Conservation (phyloP, 1,140 invertebrate species). For the Listronotus bonariensis region DNA sequence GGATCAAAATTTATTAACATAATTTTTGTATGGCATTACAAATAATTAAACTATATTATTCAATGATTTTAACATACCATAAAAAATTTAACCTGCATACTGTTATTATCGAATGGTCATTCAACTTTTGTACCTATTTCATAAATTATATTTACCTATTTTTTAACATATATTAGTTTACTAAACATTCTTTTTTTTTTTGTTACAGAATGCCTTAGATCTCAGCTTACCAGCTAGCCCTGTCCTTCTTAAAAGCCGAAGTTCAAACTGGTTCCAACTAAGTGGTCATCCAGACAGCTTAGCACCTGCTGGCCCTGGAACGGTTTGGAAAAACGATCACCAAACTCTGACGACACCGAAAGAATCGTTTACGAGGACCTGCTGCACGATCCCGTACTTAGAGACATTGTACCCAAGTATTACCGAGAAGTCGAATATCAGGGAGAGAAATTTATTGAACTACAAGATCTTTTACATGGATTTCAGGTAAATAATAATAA, state of each 20-base stretch:
- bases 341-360: conserved; percentile 75
- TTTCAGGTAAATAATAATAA: conserved; percentile 62
- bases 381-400: conserved; percentile 73
- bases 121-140: no score
- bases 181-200: conserved; percentile 8
- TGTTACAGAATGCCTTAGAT: conserved; percentile 90
- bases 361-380: conserved; percentile 80
- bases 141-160: no score
- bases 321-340: conserved; percentile 88
- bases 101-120: no score
- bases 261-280: conserved; percentile 83
- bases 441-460: conserved; percentile 86
- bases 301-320: conserved; percentile 90
- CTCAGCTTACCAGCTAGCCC: conserved; percentile 90
- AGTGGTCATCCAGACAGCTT: conserved; percentile 92
- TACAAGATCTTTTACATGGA: conserved; percentile 84
- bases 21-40: no score
- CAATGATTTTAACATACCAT: no score
- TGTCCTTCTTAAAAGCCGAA: conserved; percentile 76
- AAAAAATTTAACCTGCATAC: no score
- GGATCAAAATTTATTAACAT: no score
- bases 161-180: no score
- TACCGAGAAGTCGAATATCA: conserved; percentile 85
- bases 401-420: conserved; percentile 83
- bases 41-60: no score